Conservation (phyloP, 2,888 invertebrate genomes). For the Drosophila infuscata region DNA sequence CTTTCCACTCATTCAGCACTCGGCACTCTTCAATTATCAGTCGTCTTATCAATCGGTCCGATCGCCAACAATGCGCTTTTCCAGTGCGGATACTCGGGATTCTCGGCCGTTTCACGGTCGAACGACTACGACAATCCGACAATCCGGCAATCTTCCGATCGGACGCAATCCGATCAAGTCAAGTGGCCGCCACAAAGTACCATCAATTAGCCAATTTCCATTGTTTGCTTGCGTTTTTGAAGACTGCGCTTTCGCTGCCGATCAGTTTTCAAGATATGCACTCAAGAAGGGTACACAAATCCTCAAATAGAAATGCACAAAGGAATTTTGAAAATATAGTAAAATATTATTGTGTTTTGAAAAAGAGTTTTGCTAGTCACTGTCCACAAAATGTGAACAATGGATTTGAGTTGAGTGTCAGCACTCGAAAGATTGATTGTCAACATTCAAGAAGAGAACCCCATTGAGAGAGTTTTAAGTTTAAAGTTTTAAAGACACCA, state of each 20-base stretch:
- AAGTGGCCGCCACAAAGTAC: constrained; percentile 62
- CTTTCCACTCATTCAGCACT: background rate
- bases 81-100: constrained; percentile 18
- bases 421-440: background rate
- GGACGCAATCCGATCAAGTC: constrained; percentile 62
- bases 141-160: constrained; percentile 33
- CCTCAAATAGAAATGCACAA: background rate
- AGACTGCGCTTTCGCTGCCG: constrained; percentile 43
- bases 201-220: constrained; percentile 65
- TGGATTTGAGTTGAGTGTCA: no score
- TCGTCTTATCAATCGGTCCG: constrained; percentile 54
- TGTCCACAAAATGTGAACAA: background rate
- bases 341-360: background rate
- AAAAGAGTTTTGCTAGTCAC: background rate
- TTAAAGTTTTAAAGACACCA: background rate
- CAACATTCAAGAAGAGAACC: background rate
- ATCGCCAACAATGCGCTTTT: constrained; percentile 57
- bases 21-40: constrained; percentile 53
- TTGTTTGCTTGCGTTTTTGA: constrained; percentile 27
- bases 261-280: constrained; percentile 20
- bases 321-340: background rate
- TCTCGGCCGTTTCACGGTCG: constrained; percentile 34
- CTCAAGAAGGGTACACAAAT: background rate
- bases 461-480: background rate
- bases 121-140: constrained; percentile 27